phyloP scores from a whole-genome alignment of 2,888 invertebrate genomes.

The Xestia ashworthii region DNA sequence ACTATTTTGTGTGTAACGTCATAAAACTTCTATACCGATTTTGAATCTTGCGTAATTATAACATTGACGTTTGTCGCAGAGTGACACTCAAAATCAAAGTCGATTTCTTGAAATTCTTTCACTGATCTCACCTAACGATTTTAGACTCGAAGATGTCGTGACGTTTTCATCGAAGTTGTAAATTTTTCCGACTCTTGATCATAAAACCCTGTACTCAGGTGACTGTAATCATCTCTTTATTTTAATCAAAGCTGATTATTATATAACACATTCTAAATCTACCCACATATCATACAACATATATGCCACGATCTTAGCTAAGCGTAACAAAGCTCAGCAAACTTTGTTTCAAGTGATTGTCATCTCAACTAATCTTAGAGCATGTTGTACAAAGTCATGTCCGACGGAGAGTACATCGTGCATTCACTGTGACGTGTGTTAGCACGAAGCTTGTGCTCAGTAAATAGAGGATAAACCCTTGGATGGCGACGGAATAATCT shows the following conservation, averaged over 20 bases:
- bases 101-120: not conserved
- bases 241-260: constrained; percentile 2
- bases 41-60: not conserved
- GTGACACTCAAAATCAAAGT: not conserved
- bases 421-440: constrained; percentile 35
- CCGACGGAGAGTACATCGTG: constrained; percentile 24
- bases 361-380: constrained; percentile 43
- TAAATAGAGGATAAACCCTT: constrained; percentile 26
- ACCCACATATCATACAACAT: constrained; percentile 4
- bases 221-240: not conserved
- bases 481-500: constrained; percentile 4
- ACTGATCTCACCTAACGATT: not conserved
- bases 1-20: not conserved
- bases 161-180: no score
- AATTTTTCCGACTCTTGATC: not conserved
- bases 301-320: not conserved
- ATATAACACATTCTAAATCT: not conserved
- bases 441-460: constrained; percentile 8
- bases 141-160: not conserved
- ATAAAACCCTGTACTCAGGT: no score
- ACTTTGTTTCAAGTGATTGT: constrained; percentile 38
- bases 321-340: constrained; percentile 32
- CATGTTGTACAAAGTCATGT: constrained; percentile 33
- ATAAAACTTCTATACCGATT: not conserved
- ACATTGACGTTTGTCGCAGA: not conserved